phyloP scores from a whole-genome alignment of 2,113 vertebrate genomes.

The Austrofundulus limnaeus region DNA sequence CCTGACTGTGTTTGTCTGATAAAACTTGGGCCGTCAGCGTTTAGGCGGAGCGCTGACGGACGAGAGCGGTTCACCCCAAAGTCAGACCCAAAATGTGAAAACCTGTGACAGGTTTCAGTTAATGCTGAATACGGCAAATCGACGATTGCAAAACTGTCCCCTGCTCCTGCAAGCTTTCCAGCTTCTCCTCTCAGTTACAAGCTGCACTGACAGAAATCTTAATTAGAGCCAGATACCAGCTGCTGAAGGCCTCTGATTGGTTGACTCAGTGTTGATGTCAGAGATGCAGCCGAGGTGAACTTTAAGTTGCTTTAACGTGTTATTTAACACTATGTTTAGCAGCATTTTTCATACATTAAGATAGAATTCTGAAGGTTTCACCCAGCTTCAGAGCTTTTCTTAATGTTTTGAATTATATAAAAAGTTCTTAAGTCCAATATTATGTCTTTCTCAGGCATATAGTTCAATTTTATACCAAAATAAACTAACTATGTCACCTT shows the following conservation, averaged over 20 bases:
- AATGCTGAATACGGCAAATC: constrained; percentile 12
- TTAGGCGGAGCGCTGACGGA: not conserved
- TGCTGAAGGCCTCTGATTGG: constrained; percentile 67
- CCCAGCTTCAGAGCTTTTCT: too few species aligned
- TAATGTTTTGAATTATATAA: too few species aligned
- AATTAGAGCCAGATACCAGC: constrained; percentile 71
- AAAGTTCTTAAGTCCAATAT: too few species aligned
- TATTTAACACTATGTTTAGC: too few species aligned
- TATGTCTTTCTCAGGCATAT: too few species aligned
- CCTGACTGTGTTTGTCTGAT: constrained; percentile 17
- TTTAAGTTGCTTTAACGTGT: constrained; percentile 42
- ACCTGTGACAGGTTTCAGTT: constrained; percentile 21
- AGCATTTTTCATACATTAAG: too few species aligned
- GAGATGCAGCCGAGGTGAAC: constrained; percentile 57
- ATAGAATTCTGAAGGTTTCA: too few species aligned
- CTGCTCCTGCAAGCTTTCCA: constrained; percentile 5
- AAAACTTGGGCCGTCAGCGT: not conserved
- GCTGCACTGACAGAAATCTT: constrained; percentile 52
- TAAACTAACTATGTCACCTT: too few species aligned
- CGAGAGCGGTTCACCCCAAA: not conserved
- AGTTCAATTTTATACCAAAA: too few species aligned
- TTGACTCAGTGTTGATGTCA: constrained; percentile 68
- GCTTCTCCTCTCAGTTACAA: constrained; percentile 27
- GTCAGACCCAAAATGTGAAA: not conserved
- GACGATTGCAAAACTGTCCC: constrained; percentile 38